phyloP scores from a whole-genome alignment of 1,140 invertebrate species.

The Glossosoma conforme region DNA sequence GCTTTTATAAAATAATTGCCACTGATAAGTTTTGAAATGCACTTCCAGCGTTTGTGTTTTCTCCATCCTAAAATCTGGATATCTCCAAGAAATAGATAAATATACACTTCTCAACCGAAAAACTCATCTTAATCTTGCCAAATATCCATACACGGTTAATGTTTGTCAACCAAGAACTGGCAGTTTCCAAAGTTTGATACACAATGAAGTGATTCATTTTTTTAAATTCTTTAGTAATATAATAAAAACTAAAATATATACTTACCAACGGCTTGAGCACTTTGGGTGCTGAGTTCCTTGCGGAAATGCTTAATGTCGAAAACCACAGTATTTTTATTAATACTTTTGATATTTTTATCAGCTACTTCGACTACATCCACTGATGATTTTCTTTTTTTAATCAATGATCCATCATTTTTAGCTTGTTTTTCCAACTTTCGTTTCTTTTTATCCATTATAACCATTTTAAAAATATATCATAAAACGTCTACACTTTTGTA shows the following conservation, averaged over 20 bases:
- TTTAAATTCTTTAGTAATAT: not conserved
- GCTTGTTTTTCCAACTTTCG: slow-evolving; percentile 26
- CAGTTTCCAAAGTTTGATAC: too few relatives aligned
- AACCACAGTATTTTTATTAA: slow-evolving; percentile 27
- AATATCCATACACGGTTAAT: too few relatives aligned
- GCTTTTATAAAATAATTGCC: too few relatives aligned
- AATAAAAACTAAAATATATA: slow-evolving; percentile 14
- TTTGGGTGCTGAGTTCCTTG: slow-evolving; percentile 40
- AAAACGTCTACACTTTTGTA: slow-evolving; percentile 4
- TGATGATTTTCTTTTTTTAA: slow-evolving; percentile 14
- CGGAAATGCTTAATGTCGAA: slow-evolving; percentile 50
- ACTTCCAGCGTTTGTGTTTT: too few relatives aligned
- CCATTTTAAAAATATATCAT: slow-evolving; percentile 5
- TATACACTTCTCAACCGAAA: not conserved
- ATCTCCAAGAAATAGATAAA: too few relatives aligned
- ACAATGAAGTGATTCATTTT: not conserved
- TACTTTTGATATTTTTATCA: slow-evolving; percentile 1
- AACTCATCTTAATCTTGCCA: not conserved
- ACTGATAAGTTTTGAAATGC: too few relatives aligned
- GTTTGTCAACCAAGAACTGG: too few relatives aligned
- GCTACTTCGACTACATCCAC: not conserved
- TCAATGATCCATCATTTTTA: slow-evolving; percentile 34
- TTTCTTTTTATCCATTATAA: slow-evolving; percentile 25
- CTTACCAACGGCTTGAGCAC: slow-evolving; percentile 45
- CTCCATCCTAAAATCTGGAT: too few relatives aligned